These are phyloP conservation scores for Casuarius casuarius DNA, from an alignment of 2,113 vertebrate species.

Conservation along the genomic window DNA sequence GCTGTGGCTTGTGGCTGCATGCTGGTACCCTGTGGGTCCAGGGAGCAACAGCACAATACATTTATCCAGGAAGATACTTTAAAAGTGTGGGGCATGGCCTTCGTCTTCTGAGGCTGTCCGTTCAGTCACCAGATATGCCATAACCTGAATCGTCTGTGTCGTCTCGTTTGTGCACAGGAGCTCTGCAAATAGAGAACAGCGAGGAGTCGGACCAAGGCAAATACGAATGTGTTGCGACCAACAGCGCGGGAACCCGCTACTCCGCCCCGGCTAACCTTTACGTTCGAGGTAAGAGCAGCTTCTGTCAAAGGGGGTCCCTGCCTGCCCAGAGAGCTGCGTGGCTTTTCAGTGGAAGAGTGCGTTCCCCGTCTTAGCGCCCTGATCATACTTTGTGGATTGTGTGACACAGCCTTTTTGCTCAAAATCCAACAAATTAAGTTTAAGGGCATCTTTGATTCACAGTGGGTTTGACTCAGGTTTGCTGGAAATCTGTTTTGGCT, in stretches of 20 bases:
- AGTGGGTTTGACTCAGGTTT: neutral
- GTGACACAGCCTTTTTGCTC: neutral
- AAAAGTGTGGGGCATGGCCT: neutral
- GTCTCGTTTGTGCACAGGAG: conserved; percentile 83
- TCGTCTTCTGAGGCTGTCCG: conserved; percentile 18
- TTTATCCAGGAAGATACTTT: conserved; percentile 11
- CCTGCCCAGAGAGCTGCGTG: neutral
- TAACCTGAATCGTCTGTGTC: conserved; percentile 51
- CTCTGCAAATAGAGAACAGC: conserved; percentile 97
- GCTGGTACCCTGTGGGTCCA: conserved; percentile 11
- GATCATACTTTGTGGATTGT: neutral
- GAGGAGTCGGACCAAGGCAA: conserved; percentile 99
- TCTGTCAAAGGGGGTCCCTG: neutral
- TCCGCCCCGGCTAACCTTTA: conserved; percentile 97
- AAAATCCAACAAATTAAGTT: neutral
- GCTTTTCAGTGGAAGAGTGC: neutral
- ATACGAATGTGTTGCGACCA: conserved; percentile 97
- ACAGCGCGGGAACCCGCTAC: conserved; percentile 95
- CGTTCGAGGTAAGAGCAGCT: conserved; percentile 91
- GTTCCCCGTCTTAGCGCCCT: neutral
- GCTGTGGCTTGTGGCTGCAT: conserved; percentile 34
- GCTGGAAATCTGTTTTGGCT: neutral
- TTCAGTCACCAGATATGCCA: neutral
- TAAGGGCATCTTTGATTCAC: neutral
- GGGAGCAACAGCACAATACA: neutral